Percentiles rank a stretch among this genome's conserved stretches.
Evolutionary conservation across 2,113 vertebrate species (phyloP).

Genomic region (Zosterops lateralis): DNA sequence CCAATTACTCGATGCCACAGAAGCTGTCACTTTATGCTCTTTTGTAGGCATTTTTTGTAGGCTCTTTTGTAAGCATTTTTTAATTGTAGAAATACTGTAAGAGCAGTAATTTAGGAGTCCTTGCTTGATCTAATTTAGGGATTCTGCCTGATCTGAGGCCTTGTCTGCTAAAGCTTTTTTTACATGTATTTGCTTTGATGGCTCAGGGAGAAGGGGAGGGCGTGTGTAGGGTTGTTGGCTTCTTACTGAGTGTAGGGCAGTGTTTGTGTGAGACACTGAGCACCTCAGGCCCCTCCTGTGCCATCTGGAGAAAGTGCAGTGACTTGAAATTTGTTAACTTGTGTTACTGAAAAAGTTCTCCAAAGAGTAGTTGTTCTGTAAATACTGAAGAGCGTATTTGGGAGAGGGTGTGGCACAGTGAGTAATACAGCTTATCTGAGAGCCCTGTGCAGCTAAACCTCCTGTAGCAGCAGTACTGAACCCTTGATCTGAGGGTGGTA

Average conservation of each 20-base stretch:
- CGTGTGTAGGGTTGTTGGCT: not conserved
- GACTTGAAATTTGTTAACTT: not conserved
- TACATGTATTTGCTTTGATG: not conserved
- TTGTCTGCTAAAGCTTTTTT: not conserved
- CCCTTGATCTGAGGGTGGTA: not conserved
- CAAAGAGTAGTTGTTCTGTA: not conserved
- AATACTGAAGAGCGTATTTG: not conserved
- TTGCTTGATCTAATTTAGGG: not conserved
- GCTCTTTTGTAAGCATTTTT: not conserved
- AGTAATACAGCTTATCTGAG: not conserved
- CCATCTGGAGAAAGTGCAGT: not conserved
- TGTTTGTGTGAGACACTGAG: not conserved
- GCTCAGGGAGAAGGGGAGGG: not conserved
- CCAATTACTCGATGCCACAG: not conserved
- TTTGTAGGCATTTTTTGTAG: not conserved
- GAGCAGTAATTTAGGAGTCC: not conserved
- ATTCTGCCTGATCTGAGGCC: not conserved
- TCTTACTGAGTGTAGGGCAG: no score
- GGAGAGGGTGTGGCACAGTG: not conserved
- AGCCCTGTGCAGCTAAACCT: fast-evolving
- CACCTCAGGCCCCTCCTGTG: fast-evolving
- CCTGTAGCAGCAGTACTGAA: fast-evolving
- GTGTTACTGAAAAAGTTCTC: not conserved
- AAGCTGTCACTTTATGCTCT: not conserved
- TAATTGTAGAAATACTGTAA: not conserved